phyloP scores from a whole-genome alignment of 2,113 vertebrate genomes.

The Gavialis gangeticus region DNA sequence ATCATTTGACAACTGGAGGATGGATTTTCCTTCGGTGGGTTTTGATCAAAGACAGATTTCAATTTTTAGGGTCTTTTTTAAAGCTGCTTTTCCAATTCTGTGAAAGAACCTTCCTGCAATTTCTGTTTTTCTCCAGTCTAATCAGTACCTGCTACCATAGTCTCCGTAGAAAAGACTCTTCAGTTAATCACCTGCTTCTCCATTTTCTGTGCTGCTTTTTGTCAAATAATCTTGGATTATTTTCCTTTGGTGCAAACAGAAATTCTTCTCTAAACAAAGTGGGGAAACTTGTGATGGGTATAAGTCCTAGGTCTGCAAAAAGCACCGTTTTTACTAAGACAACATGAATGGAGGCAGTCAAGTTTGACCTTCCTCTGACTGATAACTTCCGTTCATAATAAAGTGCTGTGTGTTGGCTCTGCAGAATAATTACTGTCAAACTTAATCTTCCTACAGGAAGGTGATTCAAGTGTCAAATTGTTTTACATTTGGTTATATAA shows the following conservation, averaged over 20 bases:
- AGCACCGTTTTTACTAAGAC: background rate
- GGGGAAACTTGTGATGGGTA: rapidly evolving
- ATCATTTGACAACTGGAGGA: background rate
- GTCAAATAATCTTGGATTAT: background rate
- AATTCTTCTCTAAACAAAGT: background rate
- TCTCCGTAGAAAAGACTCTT: background rate
- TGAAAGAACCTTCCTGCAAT: background rate
- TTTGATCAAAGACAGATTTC: background rate
- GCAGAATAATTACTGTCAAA: background rate
- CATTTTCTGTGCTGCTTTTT: background rate
- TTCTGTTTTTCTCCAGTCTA: background rate
- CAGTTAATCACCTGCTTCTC: background rate
- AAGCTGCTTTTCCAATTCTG: background rate
- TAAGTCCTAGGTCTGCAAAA: background rate
- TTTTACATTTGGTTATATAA: background rate
- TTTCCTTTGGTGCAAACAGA: background rate
- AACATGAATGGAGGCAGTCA: background rate
- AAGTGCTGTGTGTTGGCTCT: background rate
- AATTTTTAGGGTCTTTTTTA: background rate
- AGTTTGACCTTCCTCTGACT: background rate
- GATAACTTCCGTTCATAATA: background rate
- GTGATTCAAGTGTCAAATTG: background rate
- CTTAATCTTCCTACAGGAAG: background rate
- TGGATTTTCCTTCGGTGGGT: background rate
- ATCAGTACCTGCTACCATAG: background rate